Base-by-base conservation (phyloP, 2,888 invertebrate species). In the Polylopha cassiicola region DNA sequence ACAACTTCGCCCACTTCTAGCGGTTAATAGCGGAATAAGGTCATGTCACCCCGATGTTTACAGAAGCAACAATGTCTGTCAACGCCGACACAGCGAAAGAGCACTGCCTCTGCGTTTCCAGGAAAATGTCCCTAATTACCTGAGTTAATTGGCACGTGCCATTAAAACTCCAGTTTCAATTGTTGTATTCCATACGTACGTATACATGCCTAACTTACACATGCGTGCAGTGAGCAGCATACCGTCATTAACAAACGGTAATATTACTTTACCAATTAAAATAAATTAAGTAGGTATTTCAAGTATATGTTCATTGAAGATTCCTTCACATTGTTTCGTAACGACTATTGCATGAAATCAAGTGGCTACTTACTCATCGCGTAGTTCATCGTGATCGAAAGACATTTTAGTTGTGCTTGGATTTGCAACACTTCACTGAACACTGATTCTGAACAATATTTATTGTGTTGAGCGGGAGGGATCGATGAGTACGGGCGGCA, bases 301-400 rank as follows among this genome's bases (percentile, higher is more conserved):
- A n/a, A 11, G 13, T 10, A 9, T 13, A 18, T 13, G 30, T 8
- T 29, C 26, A 27, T 21, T 37, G 29, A 29, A 22, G 11, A 23
- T 24, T 29, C 8, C 21, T 17, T 21, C n/a, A 21, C 9, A 3
- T 11, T 17, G 17, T 18, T n/a, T 14, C 29, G 4, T 17, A 10
- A 11, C 10, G 24, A 17, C 5, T 27, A 27, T 7, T 9, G 6
- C 3, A n/a, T n/a, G n/a, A n/a, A 1, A 30, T 14, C 5, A 10
- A 14, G n/a, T 18, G 7, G 10, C 31, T 77, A 91, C 91, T 91
- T 75, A 91, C 91, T 91, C 91, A 62, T 91, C 91, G 45, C 88
- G 80, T 50, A 91, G 89, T 62, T 91, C 91, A 55, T 91, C 91
- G 47, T 89, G 89, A 53, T 86, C 86, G 61, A 90, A 82, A 47